Evolutionary conservation across 2,888 invertebrate genomes (phyloP).

Genomic region (Acanthacorydalis orientalis): DNA sequence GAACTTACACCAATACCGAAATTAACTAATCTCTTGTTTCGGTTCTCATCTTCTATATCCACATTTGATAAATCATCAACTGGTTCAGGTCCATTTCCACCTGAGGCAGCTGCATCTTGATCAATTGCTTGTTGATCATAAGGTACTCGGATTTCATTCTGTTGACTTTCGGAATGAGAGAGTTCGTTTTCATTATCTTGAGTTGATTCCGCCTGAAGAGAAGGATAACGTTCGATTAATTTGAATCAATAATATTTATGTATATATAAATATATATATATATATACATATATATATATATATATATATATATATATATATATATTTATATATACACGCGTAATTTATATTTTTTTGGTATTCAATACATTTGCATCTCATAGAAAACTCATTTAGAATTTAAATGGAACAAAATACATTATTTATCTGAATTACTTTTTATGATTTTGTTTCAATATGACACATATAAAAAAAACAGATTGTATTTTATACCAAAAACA

Average conservation of each 20-base stretch:
- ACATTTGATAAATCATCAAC: slow-evolving; percentile 56
- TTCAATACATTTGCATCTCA: no score
- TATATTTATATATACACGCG: not conserved
- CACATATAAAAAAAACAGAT: no score
- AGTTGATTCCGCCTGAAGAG: slow-evolving; percentile 22
- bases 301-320: slow-evolving; percentile 2
- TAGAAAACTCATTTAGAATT: no score
- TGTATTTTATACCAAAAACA: no score
- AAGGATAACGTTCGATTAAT: no score
- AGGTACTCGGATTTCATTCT: slow-evolving; percentile 35
- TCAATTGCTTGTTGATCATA: slow-evolving; percentile 14
- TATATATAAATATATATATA: no score
- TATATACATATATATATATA: not conserved
- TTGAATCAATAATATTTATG: no score
- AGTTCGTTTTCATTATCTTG: slow-evolving; percentile 32
- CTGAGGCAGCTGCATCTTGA: slow-evolving; percentile 28
- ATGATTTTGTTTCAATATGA: no score
- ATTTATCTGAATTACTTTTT: no score
- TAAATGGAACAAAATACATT: no score
- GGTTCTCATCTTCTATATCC: slow-evolving; percentile 53
- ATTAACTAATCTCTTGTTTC: slow-evolving; percentile 65
- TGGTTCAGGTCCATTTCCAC: slow-evolving; percentile 44
- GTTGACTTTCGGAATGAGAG: slow-evolving; percentile 40
- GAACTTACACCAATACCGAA: slow-evolving; percentile 35
- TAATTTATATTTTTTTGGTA: not conserved